phyloP scores from a whole-genome alignment of 2,888 invertebrate genomes.

The Hypercompe scribonia region DNA sequence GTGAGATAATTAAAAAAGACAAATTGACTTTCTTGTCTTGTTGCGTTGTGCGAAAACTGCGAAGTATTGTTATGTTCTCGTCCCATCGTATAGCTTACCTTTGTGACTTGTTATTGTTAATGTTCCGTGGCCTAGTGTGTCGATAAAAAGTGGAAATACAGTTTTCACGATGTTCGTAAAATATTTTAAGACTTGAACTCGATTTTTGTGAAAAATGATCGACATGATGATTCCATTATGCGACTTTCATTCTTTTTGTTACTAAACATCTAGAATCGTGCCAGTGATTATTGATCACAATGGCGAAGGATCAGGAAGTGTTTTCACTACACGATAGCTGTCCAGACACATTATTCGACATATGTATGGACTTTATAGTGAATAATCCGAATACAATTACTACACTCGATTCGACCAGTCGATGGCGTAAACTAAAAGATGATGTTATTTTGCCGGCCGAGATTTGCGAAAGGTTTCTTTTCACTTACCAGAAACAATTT shows the following conservation, averaged over 20 bases:
- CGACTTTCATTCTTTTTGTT: slow-evolving; percentile 55
- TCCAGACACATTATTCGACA: slow-evolving; percentile 88
- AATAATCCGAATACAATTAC: slow-evolving; percentile 88
- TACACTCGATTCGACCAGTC: slow-evolving; percentile 74
- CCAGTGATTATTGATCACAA: slow-evolving; percentile 53
- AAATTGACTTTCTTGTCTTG: slow-evolving; percentile 40
- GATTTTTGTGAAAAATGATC: slow-evolving; percentile 22
- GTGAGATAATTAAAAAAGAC: slow-evolving; percentile 9
- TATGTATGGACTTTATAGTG: slow-evolving; percentile 88
- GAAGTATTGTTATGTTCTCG: slow-evolving; percentile 21
- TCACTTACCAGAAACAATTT: slow-evolving; percentile 84
- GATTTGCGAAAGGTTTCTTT: slow-evolving; percentile 90
- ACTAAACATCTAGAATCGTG: slow-evolving; percentile 52
- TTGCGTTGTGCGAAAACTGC: slow-evolving; percentile 49
- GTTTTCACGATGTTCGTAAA: slow-evolving; percentile 26
- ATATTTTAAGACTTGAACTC: slow-evolving; percentile 24
- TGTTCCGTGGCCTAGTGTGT: background rate
- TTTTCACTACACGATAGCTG: slow-evolving; percentile 68
- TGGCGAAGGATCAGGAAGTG: slow-evolving; percentile 64
- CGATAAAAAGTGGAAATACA: slow-evolving; percentile 5
- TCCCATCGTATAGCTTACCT: slow-evolving; percentile 1
- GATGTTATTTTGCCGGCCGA: slow-evolving; percentile 90
- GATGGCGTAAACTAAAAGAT: slow-evolving; percentile 84
- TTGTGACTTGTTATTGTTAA: background rate
- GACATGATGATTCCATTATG: slow-evolving; percentile 57